Evolutionary conservation across 64 coral and sea anemone species (phyloP), one percentile per base, ranked within the genome.

Genomic region (Dendrophyllia cribrosa): DNA sequence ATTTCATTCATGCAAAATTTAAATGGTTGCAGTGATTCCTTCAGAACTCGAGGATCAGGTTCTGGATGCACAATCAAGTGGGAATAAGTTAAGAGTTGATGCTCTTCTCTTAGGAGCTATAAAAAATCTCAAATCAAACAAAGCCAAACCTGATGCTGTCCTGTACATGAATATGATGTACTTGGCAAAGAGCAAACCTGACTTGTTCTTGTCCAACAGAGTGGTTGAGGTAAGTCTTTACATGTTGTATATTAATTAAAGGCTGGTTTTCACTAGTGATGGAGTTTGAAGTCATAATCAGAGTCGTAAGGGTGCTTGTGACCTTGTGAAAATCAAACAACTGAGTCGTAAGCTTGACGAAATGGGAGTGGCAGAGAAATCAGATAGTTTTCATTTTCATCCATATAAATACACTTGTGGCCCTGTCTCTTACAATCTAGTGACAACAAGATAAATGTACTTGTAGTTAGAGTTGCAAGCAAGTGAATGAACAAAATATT

Each of bases 61-160:
- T 0, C 55, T 98, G 9, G 90, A 96, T 83, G 96, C 96, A 88
- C 93, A 98, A 50, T 85, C 87, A n/a, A 96, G 85, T 91, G 94
- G 91, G 3, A 89, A 98, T 64, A 98, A 88, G 56, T 65, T 88
- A 67, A 90, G 88, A 83, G 76, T 96, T 43, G 93, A 98, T 88
- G 96, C 86, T 75, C 80, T 96, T 72, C 71, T 98, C 34, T 83
- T 95, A 20, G 96, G 96, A 17, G 90, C 96, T 58, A 88, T 98
- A 65, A 95, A 90, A 69, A 74, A 51, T 73, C 83, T 98, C 25
- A 95, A 95, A 79, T 90, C 68, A 22, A 98, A 98, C 71, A 86
- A 88, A 82, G 72, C 89, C 25, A 98, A 98, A 74, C 96, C 96
- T 61, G 96, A 98, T 88, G 72, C 93, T 51, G 50, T 76, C 20